Percentiles rank a stretch among this genome's conserved stretches.
Conservation (phyloP, 2,888 invertebrate genomes). For the Hipparchia semele region DNA sequence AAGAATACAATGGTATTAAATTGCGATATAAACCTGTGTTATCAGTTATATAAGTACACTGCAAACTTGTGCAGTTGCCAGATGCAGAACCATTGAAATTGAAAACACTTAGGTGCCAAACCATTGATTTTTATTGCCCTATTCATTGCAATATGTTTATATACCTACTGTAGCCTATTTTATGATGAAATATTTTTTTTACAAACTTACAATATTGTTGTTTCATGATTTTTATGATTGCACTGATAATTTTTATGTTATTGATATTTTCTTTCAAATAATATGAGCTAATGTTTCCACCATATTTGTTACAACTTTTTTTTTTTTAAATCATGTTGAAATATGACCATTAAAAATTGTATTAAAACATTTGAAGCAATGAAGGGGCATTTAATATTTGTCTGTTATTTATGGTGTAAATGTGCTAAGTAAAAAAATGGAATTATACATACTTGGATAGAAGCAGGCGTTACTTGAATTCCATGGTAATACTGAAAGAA, state of each 20-base stretch:
- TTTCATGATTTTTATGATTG: not conserved
- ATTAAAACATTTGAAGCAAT: too few species aligned
- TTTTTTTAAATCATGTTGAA: too few species aligned
- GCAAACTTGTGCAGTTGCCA: conserved; percentile 56
- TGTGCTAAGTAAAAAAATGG: not conserved
- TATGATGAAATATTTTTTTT: not conserved
- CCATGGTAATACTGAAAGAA: too few species aligned
- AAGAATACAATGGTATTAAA: conserved; percentile 52
- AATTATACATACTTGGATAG: not conserved
- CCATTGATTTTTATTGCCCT: conserved; percentile 35
- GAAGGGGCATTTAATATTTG: too few species aligned
- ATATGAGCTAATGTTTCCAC: too few species aligned
- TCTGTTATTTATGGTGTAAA: too few species aligned
- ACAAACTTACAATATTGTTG: not conserved
- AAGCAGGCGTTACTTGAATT: too few species aligned
- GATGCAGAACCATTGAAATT: conserved; percentile 43
- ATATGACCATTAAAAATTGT: too few species aligned
- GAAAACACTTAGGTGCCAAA: conserved; percentile 43
- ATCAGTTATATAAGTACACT: conserved; percentile 73
- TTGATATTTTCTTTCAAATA: not conserved
- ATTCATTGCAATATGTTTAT: conserved; percentile 7
- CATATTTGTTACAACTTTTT: too few species aligned
- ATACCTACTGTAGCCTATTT: not conserved
- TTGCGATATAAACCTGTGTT: conserved; percentile 67
- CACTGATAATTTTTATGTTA: not conserved